Conservation (phyloP, 2,113 vertebrate genomes). For the Motacilla alba region DNA sequence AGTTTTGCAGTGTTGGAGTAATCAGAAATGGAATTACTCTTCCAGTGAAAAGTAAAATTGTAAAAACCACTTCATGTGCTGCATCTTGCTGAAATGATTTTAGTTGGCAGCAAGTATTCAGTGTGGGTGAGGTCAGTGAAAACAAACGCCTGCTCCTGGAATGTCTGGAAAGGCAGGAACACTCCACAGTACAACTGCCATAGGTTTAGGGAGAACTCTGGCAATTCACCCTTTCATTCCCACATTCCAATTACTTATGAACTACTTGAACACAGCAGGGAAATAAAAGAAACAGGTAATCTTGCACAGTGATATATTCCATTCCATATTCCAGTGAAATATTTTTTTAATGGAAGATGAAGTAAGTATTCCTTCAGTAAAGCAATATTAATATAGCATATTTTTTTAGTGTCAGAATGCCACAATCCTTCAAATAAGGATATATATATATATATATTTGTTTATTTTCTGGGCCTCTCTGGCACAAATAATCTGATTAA, state of each 20-base stretch:
- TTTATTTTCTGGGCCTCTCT: neutral
- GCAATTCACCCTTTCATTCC: neutral
- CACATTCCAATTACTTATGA: neutral
- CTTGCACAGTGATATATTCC: neutral
- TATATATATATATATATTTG: neutral
- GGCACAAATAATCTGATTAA: neutral
- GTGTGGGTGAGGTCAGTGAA: constrained; percentile 19
- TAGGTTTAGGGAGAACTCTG: neutral
- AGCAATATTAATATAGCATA: neutral
- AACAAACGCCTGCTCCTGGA: constrained; percentile 14
- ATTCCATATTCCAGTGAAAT: neutral
- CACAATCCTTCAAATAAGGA: neutral
- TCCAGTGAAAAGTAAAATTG: constrained; percentile 40
- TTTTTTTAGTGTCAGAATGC: neutral
- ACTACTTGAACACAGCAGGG: neutral
- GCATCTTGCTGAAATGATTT: constrained; percentile 37
- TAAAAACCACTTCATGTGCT: constrained; percentile 8
- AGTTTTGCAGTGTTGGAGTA: constrained; percentile 25
- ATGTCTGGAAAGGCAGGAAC: neutral
- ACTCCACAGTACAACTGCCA: neutral
- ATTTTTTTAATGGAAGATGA: neutral
- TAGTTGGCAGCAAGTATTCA: constrained; percentile 17
- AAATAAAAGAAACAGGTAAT: neutral
- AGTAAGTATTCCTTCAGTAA: neutral
- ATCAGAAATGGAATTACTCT: constrained; percentile 54